These are phyloP conservation scores for Muscina levida DNA, from an alignment of 2,888 invertebrate genomes.

Conservation along the genomic window DNA sequence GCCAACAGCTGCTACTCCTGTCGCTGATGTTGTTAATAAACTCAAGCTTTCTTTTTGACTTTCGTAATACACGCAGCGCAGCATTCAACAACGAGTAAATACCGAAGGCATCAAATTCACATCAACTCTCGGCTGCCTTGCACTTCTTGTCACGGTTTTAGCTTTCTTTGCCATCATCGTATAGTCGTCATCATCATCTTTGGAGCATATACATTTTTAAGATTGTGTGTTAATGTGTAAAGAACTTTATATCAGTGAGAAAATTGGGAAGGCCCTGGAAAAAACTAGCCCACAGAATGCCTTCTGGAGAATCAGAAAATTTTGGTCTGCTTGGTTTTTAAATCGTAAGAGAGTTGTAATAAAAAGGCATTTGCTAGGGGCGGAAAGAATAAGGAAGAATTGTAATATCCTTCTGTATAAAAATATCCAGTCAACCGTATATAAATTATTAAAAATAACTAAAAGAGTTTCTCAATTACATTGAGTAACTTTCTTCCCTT, in stretches of 20 bases:
- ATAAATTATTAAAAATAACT: too few relatives aligned
- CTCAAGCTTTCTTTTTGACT: constrained; percentile 30
- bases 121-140: not conserved
- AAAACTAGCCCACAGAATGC: too few relatives aligned
- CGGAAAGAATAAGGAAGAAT: too few relatives aligned
- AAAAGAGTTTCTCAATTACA: too few relatives aligned
- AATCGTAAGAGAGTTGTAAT: too few relatives aligned
- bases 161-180: constrained; percentile 5
- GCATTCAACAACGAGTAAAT: constrained; percentile 40
- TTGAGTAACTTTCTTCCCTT: too few relatives aligned
- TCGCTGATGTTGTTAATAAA: constrained; percentile 56
- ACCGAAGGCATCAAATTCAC: constrained; percentile 12
- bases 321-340: too few relatives aligned
- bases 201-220: not conserved
- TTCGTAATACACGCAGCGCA: constrained; percentile 25
- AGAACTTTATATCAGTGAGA: constrained; percentile 33
- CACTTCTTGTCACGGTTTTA: not conserved
- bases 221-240: constrained; percentile 6
- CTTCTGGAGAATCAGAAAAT: too few relatives aligned
- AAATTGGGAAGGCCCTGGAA: too few relatives aligned
- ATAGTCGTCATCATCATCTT: constrained; percentile 10
- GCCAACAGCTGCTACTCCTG: constrained; percentile 40
- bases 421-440: too few relatives aligned
- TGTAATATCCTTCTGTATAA: too few relatives aligned
- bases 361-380: too few relatives aligned